phyloP scores from a whole-genome alignment of 2,797 vertebrate genomes.

The Natrix natrix region DNA sequence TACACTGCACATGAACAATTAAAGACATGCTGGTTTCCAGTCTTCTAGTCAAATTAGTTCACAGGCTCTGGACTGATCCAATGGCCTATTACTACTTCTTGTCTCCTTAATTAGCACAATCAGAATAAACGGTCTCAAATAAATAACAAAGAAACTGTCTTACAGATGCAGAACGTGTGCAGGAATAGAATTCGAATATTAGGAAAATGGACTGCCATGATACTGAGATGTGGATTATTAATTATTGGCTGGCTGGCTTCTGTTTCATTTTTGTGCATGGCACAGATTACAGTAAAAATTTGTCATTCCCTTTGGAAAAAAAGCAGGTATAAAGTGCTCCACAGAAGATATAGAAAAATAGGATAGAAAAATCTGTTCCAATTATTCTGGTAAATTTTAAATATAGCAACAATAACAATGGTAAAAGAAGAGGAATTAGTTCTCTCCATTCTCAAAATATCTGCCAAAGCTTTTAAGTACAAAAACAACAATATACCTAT shows the following conservation, averaged over 20 bases:
- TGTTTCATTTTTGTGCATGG: not conserved
- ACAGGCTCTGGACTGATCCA: not conserved
- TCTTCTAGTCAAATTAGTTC: not conserved
- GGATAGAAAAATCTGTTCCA: constrained; percentile 52
- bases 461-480: constrained; percentile 45
- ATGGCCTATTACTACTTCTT: not conserved
- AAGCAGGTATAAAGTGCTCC: constrained; percentile 60
- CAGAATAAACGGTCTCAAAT: not conserved
- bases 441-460: constrained; percentile 25
- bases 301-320: constrained; percentile 40
- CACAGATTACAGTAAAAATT: constrained; percentile 35
- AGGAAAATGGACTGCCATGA: not conserved
- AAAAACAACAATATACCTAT: constrained; percentile 13
- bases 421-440: not conserved
- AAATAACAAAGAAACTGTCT: not conserved
- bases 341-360: constrained; percentile 52
- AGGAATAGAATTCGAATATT: not conserved
- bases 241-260: not conserved
- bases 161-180: not conserved
- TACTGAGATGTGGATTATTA: not conserved
- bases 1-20: not conserved
- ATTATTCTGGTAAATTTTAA: constrained; percentile 36
- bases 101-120: not conserved
- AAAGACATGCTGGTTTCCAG: not conserved
- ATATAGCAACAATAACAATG: constrained; percentile 35